A percentile compares a stretch with the other conserved stretches of the same genome.
These are phyloP conservation scores for Crenichthys baileyi DNA, from an alignment of 2,797 vertebrate genomes.

Conservation along the genomic window DNA sequence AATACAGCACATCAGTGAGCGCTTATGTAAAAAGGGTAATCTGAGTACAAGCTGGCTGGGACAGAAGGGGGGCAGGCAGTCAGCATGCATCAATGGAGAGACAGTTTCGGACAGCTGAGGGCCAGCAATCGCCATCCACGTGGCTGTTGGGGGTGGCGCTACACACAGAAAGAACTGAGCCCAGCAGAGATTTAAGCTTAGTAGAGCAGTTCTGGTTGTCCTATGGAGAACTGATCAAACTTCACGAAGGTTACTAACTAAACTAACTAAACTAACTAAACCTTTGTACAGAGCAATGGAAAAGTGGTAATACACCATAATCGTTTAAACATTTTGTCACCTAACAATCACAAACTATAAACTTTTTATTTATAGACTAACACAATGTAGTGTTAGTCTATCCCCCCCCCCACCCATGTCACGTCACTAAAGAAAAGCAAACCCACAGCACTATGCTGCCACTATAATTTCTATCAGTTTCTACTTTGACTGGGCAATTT, in stretches of 20 bases:
- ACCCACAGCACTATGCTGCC: too few species aligned
- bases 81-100: constrained; percentile 69
- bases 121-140: constrained; percentile 56
- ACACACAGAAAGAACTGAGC: constrained; percentile 48
- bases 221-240: constrained; percentile 38
- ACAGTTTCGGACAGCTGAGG: constrained; percentile 78
- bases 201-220: constrained; percentile 34
- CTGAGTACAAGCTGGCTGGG: constrained; percentile 67
- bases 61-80: constrained; percentile 59
- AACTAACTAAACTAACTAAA: too few species aligned
- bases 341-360: neutral
- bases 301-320: neutral
- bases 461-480: too few species aligned
- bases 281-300: neutral
- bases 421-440: too few species aligned
- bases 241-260: constrained; percentile 1
- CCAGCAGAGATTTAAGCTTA: constrained; percentile 38
- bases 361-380: too few species aligned
- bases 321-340: neutral
- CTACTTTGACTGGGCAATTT: too few species aligned
- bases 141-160: constrained; percentile 52
- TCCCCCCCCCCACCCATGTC: too few species aligned
- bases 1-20: constrained; percentile 55
- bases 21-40: constrained; percentile 76
- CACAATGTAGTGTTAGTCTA: too few species aligned